phyloP scores from a whole-genome alignment of 2,113 vertebrate genomes.

The Cynoglossus semilaevis region DNA sequence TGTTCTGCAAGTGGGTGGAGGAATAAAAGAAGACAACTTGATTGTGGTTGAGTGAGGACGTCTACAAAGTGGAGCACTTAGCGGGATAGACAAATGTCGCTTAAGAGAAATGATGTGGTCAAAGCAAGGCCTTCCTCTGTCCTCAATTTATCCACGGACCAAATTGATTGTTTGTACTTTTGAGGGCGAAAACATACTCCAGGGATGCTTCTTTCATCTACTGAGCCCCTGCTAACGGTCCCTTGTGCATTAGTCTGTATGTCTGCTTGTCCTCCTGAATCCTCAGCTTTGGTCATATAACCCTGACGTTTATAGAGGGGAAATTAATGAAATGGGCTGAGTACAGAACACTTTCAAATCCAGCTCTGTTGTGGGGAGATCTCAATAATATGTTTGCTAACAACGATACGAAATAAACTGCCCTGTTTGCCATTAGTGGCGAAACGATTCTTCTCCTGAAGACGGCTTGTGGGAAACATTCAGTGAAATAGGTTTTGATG shows the following conservation, averaged over 20 bases:
- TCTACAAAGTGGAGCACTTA: conserved; percentile 50
- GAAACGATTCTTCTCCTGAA: conserved; percentile 24
- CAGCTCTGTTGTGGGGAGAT: conserved; percentile 36
- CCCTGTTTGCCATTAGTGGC: conserved; percentile 29
- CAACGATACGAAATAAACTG: conserved; percentile 45
- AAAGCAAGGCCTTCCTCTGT: conserved; percentile 46
- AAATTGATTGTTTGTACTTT: conserved; percentile 73
- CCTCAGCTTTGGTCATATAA: conserved; percentile 57
- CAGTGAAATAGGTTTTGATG: conserved; percentile 28
- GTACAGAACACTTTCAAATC: conserved; percentile 46
- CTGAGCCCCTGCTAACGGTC: conserved; percentile 44
- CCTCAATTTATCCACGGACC: conserved; percentile 58
- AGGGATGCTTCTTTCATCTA: conserved; percentile 63
- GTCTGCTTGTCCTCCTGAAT: conserved; percentile 58
- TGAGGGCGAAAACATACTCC: conserved; percentile 57
- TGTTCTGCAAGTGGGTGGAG: conserved; percentile 42
- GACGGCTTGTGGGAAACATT: conserved; percentile 18
- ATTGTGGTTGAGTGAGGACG: conserved; percentile 39
- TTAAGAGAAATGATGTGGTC: conserved; percentile 44
- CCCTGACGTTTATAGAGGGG: conserved; percentile 39
- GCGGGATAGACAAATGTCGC: conserved; percentile 41
- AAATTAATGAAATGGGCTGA: conserved; percentile 67
- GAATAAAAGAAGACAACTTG: conserved; percentile 33
- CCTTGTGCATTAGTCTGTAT: conserved; percentile 55
- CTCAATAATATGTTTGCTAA: conserved; percentile 33